Percentiles rank a stretch among this genome's conserved stretches.
phyloP scores from a whole-genome alignment of 2,888 invertebrate genomes.

The Epirrita christyi region DNA sequence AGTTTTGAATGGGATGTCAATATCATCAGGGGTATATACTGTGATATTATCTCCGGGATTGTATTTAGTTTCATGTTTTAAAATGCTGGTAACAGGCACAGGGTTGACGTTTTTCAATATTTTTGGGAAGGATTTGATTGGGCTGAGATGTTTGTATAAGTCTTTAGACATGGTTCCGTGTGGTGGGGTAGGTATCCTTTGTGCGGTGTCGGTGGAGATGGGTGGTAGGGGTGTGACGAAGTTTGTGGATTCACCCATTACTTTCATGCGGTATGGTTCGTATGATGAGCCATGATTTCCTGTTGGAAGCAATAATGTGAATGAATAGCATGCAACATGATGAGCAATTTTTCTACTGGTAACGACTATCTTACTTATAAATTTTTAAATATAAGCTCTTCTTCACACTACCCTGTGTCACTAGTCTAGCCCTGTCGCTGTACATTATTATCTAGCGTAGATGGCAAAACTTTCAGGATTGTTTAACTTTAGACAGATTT shows the following conservation, averaged over 20 bases:
- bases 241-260: constrained; percentile 50
- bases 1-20: constrained; percentile 53
- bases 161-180: constrained; percentile 55
- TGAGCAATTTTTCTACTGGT: constrained; percentile 9
- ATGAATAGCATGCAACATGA: constrained; percentile 55
- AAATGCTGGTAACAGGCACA: constrained; percentile 16
- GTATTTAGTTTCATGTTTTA: constrained; percentile 33
- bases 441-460: too few relatives aligned
- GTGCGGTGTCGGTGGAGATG: constrained; percentile 45
- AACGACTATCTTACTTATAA: not conserved
- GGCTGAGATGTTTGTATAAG: constrained; percentile 55
- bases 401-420: too few relatives aligned
- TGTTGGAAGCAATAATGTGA: constrained; percentile 75
- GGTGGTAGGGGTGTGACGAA: constrained; percentile 65
- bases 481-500: too few relatives aligned
- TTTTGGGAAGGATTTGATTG: constrained; percentile 58
- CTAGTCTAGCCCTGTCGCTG: too few relatives aligned
- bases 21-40: constrained; percentile 55
- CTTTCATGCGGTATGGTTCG: constrained; percentile 53
- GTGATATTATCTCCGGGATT: constrained; percentile 55
- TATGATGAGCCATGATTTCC: constrained; percentile 54
- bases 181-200: constrained; percentile 51
- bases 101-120: constrained; percentile 51
- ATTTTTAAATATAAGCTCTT: too few relatives aligned
- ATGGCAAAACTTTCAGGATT: too few relatives aligned